Percentiles rank a stretch among this genome's conserved stretches.
These are phyloP conservation scores for Octomys mimax DNA, from an alignment of 2,797 vertebrate species.

Conservation along the genomic window DNA sequence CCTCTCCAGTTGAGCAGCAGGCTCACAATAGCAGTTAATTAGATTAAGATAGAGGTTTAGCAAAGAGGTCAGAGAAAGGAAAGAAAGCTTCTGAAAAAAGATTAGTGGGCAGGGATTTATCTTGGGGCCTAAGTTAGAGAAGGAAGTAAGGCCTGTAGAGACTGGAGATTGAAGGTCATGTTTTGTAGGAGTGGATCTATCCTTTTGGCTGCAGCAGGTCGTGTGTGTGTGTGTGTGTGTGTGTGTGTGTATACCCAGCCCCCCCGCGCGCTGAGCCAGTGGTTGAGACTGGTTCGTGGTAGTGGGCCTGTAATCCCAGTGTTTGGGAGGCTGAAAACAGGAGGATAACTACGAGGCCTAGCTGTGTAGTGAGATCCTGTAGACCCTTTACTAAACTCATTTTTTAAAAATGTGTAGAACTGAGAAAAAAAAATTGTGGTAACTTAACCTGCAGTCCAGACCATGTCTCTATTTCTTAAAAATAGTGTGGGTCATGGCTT, in stretches of 20 bases:
- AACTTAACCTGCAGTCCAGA: background rate
- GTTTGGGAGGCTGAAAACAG: too few species aligned
- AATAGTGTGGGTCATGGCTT: background rate
- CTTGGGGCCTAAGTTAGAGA: background rate
- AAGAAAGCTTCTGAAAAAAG: background rate
- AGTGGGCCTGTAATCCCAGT: too few species aligned
- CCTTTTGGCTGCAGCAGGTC: background rate
- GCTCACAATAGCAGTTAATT: background rate
- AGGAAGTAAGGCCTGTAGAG: background rate
- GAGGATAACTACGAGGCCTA: too few species aligned
- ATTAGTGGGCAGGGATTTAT: background rate
- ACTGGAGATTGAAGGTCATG: background rate
- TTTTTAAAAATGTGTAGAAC: background rate
- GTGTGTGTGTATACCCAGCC: too few species aligned
- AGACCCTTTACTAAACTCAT: too few species aligned
- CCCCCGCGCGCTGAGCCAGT: too few species aligned
- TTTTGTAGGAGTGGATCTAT: background rate
- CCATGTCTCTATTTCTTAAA: background rate
- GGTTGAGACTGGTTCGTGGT: too few species aligned
- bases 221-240: too few species aligned
- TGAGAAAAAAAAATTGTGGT: background rate
- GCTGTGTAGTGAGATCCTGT: too few species aligned
- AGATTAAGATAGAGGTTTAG: background rate
- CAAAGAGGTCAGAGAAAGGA: background rate
- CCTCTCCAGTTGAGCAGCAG: background rate